Evolutionary conservation across 1,140 invertebrate species (phyloP).

Genomic region (Heliconius melpomene): DNA sequence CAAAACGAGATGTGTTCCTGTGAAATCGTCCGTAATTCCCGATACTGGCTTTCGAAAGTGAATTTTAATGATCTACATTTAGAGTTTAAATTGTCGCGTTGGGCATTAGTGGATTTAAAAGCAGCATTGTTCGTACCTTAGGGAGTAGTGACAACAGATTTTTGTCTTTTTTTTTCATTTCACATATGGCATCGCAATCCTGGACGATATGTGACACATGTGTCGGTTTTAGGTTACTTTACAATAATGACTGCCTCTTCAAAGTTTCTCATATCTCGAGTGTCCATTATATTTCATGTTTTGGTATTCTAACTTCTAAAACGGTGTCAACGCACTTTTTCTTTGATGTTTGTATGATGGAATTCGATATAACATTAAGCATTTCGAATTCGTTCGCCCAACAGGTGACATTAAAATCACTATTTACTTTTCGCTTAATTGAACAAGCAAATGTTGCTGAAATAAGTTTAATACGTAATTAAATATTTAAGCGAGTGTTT

Average conservation of each 20-base stretch:
- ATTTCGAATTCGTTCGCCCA: slow-evolving; percentile 45
- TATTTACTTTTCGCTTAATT: slow-evolving; percentile 53
- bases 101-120: slow-evolving; percentile 46
- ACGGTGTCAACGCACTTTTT: slow-evolving; percentile 63
- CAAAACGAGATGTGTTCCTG: slow-evolving; percentile 62
- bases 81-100: slow-evolving; percentile 52
- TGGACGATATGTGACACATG: slow-evolving; percentile 79
- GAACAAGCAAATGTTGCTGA: slow-evolving; percentile 45
- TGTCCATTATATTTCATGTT: slow-evolving; percentile 65
- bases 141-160: slow-evolving; percentile 78
- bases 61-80: slow-evolving; percentile 38
- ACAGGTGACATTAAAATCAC: slow-evolving; percentile 58
- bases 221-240: slow-evolving; percentile 76
- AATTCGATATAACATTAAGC: slow-evolving; percentile 55
- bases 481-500: not conserved
- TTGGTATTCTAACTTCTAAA: slow-evolving; percentile 64
- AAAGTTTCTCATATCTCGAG: slow-evolving; percentile 69
- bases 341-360: slow-evolving; percentile 70
- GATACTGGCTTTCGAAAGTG: slow-evolving; percentile 37
- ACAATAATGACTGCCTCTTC: slow-evolving; percentile 75
- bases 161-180: slow-evolving; percentile 74
- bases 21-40: slow-evolving; percentile 61
- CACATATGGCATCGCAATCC: slow-evolving; percentile 79
- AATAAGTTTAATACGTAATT: slow-evolving; percentile 41
- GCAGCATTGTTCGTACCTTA: slow-evolving; percentile 74